phyloP scores from a whole-genome alignment of 2,113 vertebrate species.

The Rhipidura dahli region DNA sequence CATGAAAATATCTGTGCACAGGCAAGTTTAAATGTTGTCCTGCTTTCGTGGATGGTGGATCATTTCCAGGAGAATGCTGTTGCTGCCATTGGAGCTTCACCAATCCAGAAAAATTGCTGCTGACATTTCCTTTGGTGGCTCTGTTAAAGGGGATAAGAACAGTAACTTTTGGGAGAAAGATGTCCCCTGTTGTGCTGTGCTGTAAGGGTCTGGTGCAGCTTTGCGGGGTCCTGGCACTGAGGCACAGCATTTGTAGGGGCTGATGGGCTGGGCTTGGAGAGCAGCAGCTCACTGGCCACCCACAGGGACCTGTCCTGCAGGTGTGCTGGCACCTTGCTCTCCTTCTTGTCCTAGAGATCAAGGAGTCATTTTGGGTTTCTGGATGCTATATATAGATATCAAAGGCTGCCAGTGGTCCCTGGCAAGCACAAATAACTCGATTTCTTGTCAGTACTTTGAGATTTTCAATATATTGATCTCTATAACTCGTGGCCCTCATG shows the following conservation, averaged over 20 bases:
- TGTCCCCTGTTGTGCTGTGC: rapidly evolving
- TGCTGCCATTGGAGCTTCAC: not conserved
- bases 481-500: not conserved
- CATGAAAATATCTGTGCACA: not conserved
- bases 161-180: not conserved
- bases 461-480: not conserved
- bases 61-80: not conserved
- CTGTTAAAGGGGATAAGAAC: not conserved
- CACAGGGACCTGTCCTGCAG: not conserved
- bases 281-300: not conserved
- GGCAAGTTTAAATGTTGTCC: not conserved
- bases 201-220: not conserved
- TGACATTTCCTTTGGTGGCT: not conserved
- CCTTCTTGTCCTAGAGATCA: not conserved
- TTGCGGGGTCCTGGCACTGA: not conserved
- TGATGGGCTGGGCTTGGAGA: not conserved
- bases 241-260: not conserved
- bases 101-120: not conserved
- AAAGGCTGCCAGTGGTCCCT: not conserved
- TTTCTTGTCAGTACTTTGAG: not conserved
- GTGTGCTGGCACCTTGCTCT: not conserved
- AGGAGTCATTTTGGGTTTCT: not conserved
- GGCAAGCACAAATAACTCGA: not conserved
- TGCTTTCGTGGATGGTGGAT: not conserved
- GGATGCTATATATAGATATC: not conserved